phyloP scores from a whole-genome alignment of 2,888 invertebrate species.

The Drosophila tripunctata region DNA sequence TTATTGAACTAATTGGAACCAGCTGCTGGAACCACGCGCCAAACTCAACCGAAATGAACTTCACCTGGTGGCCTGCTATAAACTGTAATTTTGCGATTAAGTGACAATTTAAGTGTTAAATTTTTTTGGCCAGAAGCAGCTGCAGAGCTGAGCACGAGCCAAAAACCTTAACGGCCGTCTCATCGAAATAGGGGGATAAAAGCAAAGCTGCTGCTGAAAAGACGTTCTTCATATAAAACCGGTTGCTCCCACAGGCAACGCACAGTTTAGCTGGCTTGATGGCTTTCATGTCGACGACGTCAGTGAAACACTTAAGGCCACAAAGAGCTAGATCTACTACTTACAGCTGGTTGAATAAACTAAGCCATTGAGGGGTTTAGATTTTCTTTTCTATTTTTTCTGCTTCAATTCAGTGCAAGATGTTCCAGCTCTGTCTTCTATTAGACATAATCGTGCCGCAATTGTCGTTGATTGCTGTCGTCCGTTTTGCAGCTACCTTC shows the following conservation, averaged over 20 bases:
- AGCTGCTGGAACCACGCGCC: conserved; percentile 43
- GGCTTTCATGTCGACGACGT: conserved; percentile 30
- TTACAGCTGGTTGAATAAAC: conserved; percentile 23
- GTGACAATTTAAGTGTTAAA: conserved; percentile 70
- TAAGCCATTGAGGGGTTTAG: conserved; percentile 26
- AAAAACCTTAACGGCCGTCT: conserved; percentile 59
- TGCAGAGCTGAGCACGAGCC: conserved; percentile 65
- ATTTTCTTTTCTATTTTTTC: background rate
- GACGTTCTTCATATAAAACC: conserved; percentile 30
- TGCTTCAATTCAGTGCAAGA: conserved; percentile 43
- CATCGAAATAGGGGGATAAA: conserved; percentile 7
- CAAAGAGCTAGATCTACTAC: too few relatives aligned
- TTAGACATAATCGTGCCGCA: conserved; percentile 74
- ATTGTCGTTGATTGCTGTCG: conserved; percentile 74
- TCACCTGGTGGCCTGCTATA: conserved; percentile 41
- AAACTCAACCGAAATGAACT: background rate
- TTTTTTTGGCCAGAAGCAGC: conserved; percentile 57
- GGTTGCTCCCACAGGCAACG: conserved; percentile 65
- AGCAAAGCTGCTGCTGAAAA: conserved; percentile 21
- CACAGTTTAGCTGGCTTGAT: conserved; percentile 32
- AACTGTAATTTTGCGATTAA: conserved; percentile 61
- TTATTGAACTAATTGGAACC: conserved; percentile 12
- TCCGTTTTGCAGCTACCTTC: conserved; percentile 42
- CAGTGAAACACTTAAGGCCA: conserved; percentile 24
- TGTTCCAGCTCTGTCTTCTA: conserved; percentile 49